These are phyloP conservation scores for Solenopsis fugax DNA, from an alignment of 1,140 invertebrate genomes.

Conservation along the genomic window DNA sequence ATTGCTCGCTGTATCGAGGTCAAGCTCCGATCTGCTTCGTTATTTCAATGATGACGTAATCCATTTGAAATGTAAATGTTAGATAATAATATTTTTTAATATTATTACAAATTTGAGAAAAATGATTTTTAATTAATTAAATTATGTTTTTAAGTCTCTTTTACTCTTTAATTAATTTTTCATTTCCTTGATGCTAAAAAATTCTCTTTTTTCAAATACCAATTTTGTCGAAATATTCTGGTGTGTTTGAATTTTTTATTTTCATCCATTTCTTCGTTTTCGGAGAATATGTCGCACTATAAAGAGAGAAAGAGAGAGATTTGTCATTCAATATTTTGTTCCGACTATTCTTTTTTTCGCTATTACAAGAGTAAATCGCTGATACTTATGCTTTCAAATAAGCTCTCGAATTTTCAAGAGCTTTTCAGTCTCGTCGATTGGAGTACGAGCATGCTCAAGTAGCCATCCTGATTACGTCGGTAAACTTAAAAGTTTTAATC, in stretches of 20 bases:
- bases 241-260: neutral
- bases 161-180: neutral
- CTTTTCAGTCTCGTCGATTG: constrained; percentile 51
- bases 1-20: constrained; percentile 3
- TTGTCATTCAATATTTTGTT: constrained; percentile 6
- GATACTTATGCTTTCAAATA: constrained; percentile 37
- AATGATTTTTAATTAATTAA: neutral
- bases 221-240: neutral
- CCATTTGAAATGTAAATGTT: constrained; percentile 24
- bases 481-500: constrained; percentile 69
- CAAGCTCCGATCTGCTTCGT: neutral
- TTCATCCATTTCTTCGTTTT: neutral
- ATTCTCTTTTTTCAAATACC: neutral
- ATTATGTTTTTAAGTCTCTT: neutral
- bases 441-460: constrained; percentile 64
- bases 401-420: constrained; percentile 60
- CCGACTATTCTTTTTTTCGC: neutral
- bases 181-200: neutral
- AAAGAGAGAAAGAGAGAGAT: neutral
- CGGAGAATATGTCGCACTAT: neutral
- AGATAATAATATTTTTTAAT: neutral
- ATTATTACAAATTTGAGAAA: neutral
- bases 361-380: constrained; percentile 32
- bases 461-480: constrained; percentile 68
- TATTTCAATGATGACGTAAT: constrained; percentile 17